Conservation (phyloP, 2,888 invertebrate species). For the Pammene aurita region DNA sequence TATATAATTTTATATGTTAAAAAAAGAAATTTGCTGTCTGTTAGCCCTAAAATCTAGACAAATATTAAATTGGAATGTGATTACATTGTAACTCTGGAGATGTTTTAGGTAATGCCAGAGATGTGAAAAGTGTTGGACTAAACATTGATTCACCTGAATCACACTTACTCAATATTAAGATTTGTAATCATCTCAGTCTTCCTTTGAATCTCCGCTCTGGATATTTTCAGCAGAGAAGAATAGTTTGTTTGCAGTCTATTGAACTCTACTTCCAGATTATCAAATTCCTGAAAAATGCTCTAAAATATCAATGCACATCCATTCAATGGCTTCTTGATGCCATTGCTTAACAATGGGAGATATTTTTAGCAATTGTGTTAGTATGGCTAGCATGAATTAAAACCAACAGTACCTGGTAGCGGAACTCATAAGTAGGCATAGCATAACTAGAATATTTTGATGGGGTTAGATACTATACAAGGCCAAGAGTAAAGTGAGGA, state of each 20-base stretch:
- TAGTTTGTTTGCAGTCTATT: constrained; percentile 68
- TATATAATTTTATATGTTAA: no score
- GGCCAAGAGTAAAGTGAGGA: no score
- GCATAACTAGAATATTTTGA: no score
- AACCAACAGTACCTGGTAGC: no score
- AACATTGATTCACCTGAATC: neutral
- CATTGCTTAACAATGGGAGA: constrained; percentile 22
- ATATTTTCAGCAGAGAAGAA: constrained; percentile 72
- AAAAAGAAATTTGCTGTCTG: no score
- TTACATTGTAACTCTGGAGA: no score
- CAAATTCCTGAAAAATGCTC: constrained; percentile 78
- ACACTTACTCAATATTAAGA: constrained; percentile 70
- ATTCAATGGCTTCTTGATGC: constrained; percentile 49
- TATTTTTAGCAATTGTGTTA: neutral
- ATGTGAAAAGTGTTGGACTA: no score
- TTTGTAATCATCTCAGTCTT: constrained; percentile 68
- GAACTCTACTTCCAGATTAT: constrained; percentile 63
- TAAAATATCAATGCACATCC: constrained; percentile 75
- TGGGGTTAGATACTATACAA: no score
- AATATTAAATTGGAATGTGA: neutral
- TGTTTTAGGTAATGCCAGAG: no score
- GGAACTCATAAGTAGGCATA: no score
- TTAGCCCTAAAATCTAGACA: neutral
- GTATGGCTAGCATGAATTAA: neutral
- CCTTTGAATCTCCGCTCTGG: constrained; percentile 71